Conservation (phyloP, 2,113 vertebrate species). For the Cyphomyrus discorhynchus region DNA sequence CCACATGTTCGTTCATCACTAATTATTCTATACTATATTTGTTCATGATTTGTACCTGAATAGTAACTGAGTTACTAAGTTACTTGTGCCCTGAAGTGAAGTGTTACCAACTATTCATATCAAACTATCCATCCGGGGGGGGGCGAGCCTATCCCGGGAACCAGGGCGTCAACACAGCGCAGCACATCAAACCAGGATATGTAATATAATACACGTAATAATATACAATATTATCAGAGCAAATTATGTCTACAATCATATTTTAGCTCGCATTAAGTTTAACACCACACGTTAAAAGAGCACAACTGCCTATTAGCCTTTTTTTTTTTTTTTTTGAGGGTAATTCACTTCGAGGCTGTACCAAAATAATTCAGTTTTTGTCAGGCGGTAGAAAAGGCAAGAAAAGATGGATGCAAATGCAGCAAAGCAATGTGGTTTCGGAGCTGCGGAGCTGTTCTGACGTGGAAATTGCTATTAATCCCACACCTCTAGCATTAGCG, state of each 20-base stretch:
- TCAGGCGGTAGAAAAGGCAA: background rate
- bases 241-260: background rate
- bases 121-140: no score
- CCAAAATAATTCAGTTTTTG: background rate
- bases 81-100: background rate
- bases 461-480: background rate
- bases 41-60: background rate
- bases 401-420: background rate
- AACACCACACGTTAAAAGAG: background rate
- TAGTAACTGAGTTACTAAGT: background rate
- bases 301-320: background rate
- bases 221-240: background rate
- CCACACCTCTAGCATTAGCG: background rate
- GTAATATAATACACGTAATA: background rate
- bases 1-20: background rate
- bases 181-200: background rate
- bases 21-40: background rate
- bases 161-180: no score
- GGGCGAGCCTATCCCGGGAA: no score
- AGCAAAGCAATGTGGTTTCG: background rate
- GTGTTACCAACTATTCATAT: background rate
- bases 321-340: background rate
- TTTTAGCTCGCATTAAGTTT: background rate
- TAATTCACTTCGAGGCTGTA: background rate
- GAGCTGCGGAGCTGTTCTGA: background rate